These are phyloP conservation scores for Acanthosepion lycidas DNA, from an alignment of 2,888 invertebrate species.

Conservation along the genomic window DNA sequence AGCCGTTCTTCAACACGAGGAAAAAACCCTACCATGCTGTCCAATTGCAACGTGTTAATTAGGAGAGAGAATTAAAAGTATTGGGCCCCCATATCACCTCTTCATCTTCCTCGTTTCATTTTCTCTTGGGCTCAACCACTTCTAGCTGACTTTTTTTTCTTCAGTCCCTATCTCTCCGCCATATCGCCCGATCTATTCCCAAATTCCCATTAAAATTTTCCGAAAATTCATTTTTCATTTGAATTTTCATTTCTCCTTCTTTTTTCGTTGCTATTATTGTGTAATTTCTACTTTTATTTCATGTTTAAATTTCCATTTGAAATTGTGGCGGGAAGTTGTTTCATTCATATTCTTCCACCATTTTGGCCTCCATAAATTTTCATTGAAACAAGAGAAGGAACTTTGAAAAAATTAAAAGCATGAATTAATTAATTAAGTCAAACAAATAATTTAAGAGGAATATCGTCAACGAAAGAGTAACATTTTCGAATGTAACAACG, in stretches of 20 bases:
- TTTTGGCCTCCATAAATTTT: neutral
- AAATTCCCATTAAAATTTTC: too few species aligned
- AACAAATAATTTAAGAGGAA: constrained; percentile 7
- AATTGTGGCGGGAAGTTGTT: neutral
- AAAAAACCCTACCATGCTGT: neutral
- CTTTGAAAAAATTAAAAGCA: neutral
- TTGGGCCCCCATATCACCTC: neutral
- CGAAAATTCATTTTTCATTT: too few species aligned
- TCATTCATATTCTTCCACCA: neutral
- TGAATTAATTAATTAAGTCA: neutral
- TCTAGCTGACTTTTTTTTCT: too few species aligned
- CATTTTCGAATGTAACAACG: neutral
- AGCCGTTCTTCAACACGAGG: neutral
- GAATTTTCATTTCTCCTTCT: too few species aligned
- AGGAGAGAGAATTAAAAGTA: neutral
- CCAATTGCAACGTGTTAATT: neutral
- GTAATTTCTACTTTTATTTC: too few species aligned
- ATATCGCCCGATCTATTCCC: too few species aligned
- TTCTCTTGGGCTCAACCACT: neutral
- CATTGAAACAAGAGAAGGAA: neutral
- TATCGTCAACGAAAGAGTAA: neutral
- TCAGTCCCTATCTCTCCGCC: too few species aligned
- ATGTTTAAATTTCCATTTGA: neutral
- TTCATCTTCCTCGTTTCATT: neutral
- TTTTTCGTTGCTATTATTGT: too few species aligned